Percentiles rank a stretch among this genome's conserved stretches.
Evolutionary conservation across 2,113 vertebrate genomes (phyloP).

Genomic region (Illadopsis cleaveri): DNA sequence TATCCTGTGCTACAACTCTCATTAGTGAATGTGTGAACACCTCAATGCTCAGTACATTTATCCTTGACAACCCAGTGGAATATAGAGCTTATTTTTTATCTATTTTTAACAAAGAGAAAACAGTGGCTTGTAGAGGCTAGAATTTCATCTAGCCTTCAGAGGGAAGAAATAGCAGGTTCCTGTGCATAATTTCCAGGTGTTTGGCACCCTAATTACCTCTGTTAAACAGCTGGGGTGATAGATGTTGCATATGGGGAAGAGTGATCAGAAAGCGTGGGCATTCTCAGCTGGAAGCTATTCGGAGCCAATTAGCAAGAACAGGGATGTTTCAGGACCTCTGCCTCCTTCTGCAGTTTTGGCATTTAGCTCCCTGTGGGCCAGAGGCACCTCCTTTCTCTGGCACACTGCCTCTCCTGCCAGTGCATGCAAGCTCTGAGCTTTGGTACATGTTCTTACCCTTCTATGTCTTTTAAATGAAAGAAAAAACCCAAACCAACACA

Average conservation of each 20-base stretch:
- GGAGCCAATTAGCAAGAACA: background rate
- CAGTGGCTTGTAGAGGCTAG: rapidly evolving
- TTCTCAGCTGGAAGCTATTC: background rate
- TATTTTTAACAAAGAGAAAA: background rate
- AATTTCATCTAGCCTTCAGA: background rate
- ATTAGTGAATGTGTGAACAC: background rate
- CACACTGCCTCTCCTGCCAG: background rate
- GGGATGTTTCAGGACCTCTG: background rate
- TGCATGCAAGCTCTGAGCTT: background rate
- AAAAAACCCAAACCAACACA: background rate
- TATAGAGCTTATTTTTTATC: background rate
- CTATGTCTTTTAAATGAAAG: background rate
- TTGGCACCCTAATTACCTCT: background rate
- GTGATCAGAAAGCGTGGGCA: background rate
- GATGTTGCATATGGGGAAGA: background rate
- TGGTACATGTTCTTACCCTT: background rate
- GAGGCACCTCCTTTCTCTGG: background rate
- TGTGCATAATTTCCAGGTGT: background rate
- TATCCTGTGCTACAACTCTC: background rate
- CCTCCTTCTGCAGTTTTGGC: slow-evolving; percentile 14
- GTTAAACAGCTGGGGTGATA: background rate
- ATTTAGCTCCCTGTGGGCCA: background rate
- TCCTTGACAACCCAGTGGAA: background rate
- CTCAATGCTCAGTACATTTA: background rate
- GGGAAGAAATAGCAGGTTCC: background rate